Evolutionary conservation across 2,888 invertebrate species (phyloP), one percentile per base, ranked within the genome.

Genomic region (Acrocera orbiculus): DNA sequence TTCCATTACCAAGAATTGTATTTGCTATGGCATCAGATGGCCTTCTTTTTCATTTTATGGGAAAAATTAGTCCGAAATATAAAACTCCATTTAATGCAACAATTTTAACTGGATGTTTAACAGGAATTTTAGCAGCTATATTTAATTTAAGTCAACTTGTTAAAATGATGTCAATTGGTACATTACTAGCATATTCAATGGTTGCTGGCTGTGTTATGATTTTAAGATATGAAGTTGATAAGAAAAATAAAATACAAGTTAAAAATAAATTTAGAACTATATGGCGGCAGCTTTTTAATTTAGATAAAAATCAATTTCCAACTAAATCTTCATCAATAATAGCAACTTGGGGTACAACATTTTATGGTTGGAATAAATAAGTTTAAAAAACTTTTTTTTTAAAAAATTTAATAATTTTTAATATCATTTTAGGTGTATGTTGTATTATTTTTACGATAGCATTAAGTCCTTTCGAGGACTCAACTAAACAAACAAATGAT

Each of bases 1-100:
- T 80, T 51, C 83, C 86, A 0, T 58, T 89, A 27, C 86, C 89
- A 1, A 69, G 89, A 40, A 76, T 86, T 32, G 75, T 87, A 30
- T 89, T 87, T 59, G 80, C 87, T 16, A 87, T 90, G 86, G 74
- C 87, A 1, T 67, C 73, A 8, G 89, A 90, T 54, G 86, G 86
- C 1, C 61, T 90, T 16, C 66, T 90, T 45, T 90, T 81, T 60
- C 64, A 68, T 40, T 77, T 70, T 56, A 62, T 85, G 56, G 80
- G 83, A 2, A 65, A 65, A 38, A 76, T 89, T 6, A 73, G 71
- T 58, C 64, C 69, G 16, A 66, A 69, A 42, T 85, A 76, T 51
- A 78, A 81, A 46, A 82, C 85, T 2, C 86, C 86, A 0, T 61
- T 83, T 3, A 63, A 73, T 37, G 83, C 82, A 2, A 82, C 85